Evolutionary conservation across 2,888 invertebrate genomes (phyloP).

Genomic region (Abrostola triplasia): DNA sequence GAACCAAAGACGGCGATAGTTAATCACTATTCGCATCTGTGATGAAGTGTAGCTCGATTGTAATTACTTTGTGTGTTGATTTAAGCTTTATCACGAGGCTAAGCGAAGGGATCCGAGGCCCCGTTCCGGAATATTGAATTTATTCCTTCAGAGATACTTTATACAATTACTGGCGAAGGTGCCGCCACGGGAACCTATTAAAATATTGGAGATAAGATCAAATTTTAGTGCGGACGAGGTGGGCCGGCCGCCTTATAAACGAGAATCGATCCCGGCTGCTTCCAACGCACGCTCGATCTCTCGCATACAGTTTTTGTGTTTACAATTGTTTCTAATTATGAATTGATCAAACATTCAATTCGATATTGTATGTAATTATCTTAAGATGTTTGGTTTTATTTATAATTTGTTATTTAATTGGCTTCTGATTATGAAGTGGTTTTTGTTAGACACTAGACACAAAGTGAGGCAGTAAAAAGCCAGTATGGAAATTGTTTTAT

Average conservation of each 20-base stretch:
- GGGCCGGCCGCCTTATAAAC: slow-evolving; percentile 82
- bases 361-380: slow-evolving; percentile 83
- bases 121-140: slow-evolving; percentile 79
- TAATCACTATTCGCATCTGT: slow-evolving; percentile 85
- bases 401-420: slow-evolving; percentile 84
- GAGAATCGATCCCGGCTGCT: slow-evolving; percentile 79
- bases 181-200: slow-evolving; percentile 87
- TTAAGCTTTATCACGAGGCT: slow-evolving; percentile 83
- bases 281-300: slow-evolving; percentile 71
- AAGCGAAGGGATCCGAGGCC: slow-evolving; percentile 66
- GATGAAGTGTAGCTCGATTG: slow-evolving; percentile 84
- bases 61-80: slow-evolving; percentile 87
- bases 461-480: background rate
- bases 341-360: slow-evolving; percentile 84
- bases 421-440: slow-evolving; percentile 79
- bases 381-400: slow-evolving; percentile 77
- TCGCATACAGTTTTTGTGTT: slow-evolving; percentile 80
- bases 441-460: slow-evolving; percentile 30
- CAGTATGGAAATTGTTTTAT: background rate
- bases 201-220: slow-evolving; percentile 87
- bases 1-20: slow-evolving; percentile 76
- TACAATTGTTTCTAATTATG: slow-evolving; percentile 87
- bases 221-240: slow-evolving; percentile 84
- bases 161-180: slow-evolving; percentile 84
- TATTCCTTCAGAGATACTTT: slow-evolving; percentile 79